A percentile compares a stretch with the other conserved stretches of the same genome.
Conservation (phyloP, 30 jellyfish, hydroid and myxozoan genomes). For the Cassiopea xamachana region DNA sequence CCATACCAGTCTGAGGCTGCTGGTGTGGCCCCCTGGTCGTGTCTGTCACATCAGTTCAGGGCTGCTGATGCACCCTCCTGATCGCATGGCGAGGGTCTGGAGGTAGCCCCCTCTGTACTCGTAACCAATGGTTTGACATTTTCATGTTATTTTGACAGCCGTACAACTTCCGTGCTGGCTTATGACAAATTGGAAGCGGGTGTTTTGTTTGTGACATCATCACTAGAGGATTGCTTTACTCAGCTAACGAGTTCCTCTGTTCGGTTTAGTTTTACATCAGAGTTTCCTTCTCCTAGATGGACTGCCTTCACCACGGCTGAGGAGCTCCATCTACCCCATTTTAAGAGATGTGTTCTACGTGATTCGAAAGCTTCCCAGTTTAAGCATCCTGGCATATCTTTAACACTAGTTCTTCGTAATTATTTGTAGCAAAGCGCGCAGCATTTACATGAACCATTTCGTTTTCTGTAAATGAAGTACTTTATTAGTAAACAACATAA, state of each 20-base stretch:
- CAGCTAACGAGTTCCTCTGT: conserved; percentile 44
- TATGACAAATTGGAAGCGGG: conserved; percentile 62
- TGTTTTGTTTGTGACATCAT: conserved; percentile 43
- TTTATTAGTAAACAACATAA: too few species aligned
- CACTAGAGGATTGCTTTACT: conserved; percentile 56
- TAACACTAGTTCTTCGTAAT: too few species aligned
- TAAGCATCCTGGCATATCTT: too few species aligned
- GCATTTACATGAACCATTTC: too few species aligned
- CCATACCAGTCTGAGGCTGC: conserved; percentile 65
- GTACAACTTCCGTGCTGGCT: conserved; percentile 56
- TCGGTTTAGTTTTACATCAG: conserved; percentile 52
- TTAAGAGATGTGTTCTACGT: too few species aligned
- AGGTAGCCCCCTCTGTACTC: conserved; percentile 65
- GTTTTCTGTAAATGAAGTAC: too few species aligned
- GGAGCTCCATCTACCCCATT: too few species aligned
- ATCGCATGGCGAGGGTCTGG: conserved; percentile 65
- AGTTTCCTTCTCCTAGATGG: too few species aligned
- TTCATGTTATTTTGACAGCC: conserved; percentile 45
- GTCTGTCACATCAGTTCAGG: conserved; percentile 62
- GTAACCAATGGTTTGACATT: conserved; percentile 37
- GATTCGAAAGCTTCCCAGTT: too few species aligned
- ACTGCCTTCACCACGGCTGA: too few species aligned
- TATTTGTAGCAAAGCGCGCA: too few species aligned
- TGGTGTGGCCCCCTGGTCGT: conserved; percentile 44
- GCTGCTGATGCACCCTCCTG: conserved; percentile 70